Percentiles rank a stretch among this genome's conserved stretches.
These are phyloP conservation scores for Anguilla marmorata DNA, from an alignment of 2,797 vertebrate species.

Conservation along the genomic window DNA sequence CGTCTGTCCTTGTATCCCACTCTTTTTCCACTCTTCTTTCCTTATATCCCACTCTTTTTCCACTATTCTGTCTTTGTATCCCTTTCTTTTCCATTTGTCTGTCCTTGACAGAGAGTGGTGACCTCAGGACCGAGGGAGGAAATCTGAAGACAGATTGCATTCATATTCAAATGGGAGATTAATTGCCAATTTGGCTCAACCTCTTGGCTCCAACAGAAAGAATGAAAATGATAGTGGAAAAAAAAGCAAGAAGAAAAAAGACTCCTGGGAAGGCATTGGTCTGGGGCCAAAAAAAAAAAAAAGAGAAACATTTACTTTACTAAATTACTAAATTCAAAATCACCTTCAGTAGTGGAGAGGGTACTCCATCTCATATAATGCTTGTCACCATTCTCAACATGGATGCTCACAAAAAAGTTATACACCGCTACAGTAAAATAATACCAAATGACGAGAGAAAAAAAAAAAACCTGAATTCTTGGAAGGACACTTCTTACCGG, in stretches of 20 bases:
- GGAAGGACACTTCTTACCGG: neutral
- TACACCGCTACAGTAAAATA: neutral
- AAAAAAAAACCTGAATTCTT: neutral
- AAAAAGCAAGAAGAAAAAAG: neutral
- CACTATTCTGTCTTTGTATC: neutral
- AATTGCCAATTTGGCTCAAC: slow-evolving; percentile 15
- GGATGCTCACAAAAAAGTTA: neutral
- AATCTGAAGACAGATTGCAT: neutral
- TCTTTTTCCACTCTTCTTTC: neutral
- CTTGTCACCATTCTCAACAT: neutral
- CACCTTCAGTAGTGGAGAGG: neutral
- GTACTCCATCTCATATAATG: neutral
- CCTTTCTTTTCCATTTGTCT: neutral
- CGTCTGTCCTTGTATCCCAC: neutral
- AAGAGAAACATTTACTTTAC: no score
- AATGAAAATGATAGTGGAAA: slow-evolving; percentile 1
- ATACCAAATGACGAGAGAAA: neutral
- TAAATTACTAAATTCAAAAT: no score
- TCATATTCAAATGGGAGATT: neutral
- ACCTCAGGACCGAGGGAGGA: neutral
- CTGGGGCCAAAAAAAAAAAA: neutral
- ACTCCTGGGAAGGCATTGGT: neutral
- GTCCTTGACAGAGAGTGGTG: neutral
- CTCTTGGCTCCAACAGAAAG: neutral
- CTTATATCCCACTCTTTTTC: neutral